Conservation (phyloP, 2,888 invertebrate genomes). For the Pycnomerus fuliginosus region DNA sequence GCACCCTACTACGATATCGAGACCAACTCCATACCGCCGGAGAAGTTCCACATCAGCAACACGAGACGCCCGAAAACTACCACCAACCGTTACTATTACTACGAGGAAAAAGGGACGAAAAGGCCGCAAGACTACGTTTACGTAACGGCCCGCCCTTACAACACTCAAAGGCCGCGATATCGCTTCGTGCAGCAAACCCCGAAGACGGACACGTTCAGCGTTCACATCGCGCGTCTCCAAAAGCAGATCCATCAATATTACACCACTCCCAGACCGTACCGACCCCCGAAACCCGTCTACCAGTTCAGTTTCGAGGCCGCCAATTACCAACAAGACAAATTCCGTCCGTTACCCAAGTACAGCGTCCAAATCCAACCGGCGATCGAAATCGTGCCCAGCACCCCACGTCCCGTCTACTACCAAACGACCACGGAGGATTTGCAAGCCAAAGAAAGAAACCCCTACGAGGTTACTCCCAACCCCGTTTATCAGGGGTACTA, state of each 20-base stretch:
- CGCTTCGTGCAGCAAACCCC: constrained; percentile 38
- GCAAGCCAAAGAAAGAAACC: constrained; percentile 42
- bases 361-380: constrained; percentile 51
- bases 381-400: constrained; percentile 45
- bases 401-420: constrained; percentile 38
- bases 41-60: constrained; percentile 35
- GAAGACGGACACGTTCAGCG: constrained; percentile 60
- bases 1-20: constrained; percentile 64
- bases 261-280: constrained; percentile 58
- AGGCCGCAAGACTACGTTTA: constrained; percentile 40
- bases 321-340: constrained; percentile 51
- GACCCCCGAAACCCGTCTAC: constrained; percentile 62
- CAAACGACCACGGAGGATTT: constrained; percentile 45
- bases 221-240: constrained; percentile 66
- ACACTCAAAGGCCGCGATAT: constrained; percentile 41
- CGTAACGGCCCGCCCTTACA: constrained; percentile 41
- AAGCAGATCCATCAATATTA: constrained; percentile 64
- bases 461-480: constrained; percentile 49
- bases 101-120: constrained; percentile 56
- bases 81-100: constrained; percentile 68
- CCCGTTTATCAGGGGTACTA: constrained; percentile 62
- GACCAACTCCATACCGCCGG: constrained; percentile 52
- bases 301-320: constrained; percentile 73
- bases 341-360: constrained; percentile 44
- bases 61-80: constrained; percentile 21